Percentiles rank a stretch among this genome's conserved stretches.
Evolutionary conservation across 1,140 invertebrate species (phyloP).

Genomic region (Temnothorax curvispinosus): DNA sequence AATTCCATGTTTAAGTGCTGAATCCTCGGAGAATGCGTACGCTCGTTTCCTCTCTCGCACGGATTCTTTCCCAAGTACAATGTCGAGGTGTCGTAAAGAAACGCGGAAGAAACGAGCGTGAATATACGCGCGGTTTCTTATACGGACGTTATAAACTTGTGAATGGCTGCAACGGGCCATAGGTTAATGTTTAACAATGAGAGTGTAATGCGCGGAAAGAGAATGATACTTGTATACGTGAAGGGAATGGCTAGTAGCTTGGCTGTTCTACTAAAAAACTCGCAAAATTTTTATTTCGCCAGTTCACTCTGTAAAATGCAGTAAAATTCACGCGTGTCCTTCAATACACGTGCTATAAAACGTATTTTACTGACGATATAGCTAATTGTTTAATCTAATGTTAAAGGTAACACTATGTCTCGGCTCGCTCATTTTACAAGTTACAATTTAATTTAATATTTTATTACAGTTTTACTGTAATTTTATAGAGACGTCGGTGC

Average conservation of each 20-base stretch:
- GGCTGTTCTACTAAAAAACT: not conserved
- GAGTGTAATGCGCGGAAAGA: slow-evolving; percentile 16
- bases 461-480: slow-evolving; percentile 12
- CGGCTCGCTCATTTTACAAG: not conserved
- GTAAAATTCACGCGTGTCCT: slow-evolving; percentile 1
- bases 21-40: not conserved
- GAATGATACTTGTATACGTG: slow-evolving; percentile 15
- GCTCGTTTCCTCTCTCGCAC: not conserved
- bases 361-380: not conserved
- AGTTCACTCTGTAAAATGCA: not conserved
- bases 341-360: not conserved
- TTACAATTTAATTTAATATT: not conserved
- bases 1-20: slow-evolving; percentile 1
- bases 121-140: slow-evolving; percentile 16
- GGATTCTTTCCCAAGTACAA: not conserved
- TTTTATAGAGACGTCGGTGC: not conserved
- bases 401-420: not conserved
- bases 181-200: slow-evolving; percentile 49
- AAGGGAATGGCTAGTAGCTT: not conserved
- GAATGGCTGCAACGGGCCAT: slow-evolving; percentile 43
- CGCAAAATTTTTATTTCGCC: slow-evolving; percentile 22
- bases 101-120: not conserved
- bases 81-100: not conserved
- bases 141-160: slow-evolving; percentile 3
- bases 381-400: not conserved